Percentiles rank a stretch among this genome's conserved stretches.
These are phyloP conservation scores for Plodia interpunctella DNA, from an alignment of 1,140 invertebrate genomes.

Conservation along the genomic window DNA sequence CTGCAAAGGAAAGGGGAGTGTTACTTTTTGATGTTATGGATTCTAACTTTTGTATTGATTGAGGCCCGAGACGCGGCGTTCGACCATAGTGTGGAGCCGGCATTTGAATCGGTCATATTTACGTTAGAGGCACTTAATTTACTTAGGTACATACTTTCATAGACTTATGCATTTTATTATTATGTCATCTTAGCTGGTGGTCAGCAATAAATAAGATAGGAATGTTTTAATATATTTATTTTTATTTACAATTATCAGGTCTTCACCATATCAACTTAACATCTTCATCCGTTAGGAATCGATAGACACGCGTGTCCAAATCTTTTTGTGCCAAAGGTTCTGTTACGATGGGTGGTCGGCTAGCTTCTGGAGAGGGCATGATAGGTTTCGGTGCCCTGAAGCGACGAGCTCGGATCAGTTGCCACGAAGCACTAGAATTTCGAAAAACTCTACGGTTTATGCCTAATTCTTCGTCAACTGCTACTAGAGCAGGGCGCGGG, in stretches of 20 bases:
- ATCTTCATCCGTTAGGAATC: conserved; percentile 43
- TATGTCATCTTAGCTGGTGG: no score
- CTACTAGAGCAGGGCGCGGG: conserved; percentile 36
- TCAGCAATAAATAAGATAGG: no score
- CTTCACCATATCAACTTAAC: conserved; percentile 1
- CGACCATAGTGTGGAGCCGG: no score
- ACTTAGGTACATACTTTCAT: no score
- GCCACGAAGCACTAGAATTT: conserved; percentile 50
- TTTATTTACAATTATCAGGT: background rate
- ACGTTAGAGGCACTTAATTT: no score
- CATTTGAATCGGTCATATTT: no score
- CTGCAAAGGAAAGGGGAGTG: no score
- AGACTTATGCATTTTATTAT: no score
- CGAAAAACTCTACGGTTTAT: conserved; percentile 32
- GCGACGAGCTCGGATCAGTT: conserved; percentile 53
- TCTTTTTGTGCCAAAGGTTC: conserved; percentile 49
- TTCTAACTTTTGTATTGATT: no score
- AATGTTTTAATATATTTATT: background rate
- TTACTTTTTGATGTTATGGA: no score
- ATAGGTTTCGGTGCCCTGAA: conserved; percentile 47
- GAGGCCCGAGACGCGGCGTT: no score
- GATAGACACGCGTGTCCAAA: conserved; percentile 45
- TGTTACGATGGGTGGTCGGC: conserved; percentile 36
- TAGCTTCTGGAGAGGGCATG: conserved; percentile 41
- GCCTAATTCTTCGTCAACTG: conserved; percentile 39